These are phyloP conservation scores for Gorsachius magnificus DNA, from an alignment of 2,797 vertebrate genomes.

Conservation along the genomic window DNA sequence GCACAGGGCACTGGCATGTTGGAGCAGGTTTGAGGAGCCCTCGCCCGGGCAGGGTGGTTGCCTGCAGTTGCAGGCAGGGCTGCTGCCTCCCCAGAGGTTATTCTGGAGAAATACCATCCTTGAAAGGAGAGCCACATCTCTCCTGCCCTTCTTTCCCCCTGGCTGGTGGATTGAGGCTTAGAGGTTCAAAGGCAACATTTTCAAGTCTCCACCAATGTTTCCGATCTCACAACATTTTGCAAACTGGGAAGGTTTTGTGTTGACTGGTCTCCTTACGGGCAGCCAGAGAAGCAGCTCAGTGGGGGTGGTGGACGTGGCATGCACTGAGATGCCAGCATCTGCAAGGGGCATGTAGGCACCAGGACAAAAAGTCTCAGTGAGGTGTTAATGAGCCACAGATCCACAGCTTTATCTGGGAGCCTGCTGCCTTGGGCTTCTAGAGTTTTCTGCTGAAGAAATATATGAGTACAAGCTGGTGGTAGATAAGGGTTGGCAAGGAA, in stretches of 20 bases:
- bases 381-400: not conserved
- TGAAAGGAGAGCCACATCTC: not conserved
- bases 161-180: not conserved
- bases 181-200: not conserved
- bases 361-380: not conserved
- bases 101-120: not conserved
- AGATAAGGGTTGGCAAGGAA: not conserved
- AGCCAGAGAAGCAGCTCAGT: not conserved
- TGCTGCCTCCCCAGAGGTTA: conserved; percentile 1
- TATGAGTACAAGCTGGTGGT: not conserved
- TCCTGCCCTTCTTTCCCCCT: not conserved
- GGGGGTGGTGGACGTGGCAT: accelerated
- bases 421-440: not conserved
- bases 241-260: not conserved
- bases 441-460: not conserved
- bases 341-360: not conserved
- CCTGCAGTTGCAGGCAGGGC: conserved; percentile 3
- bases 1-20: not conserved
- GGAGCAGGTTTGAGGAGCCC: not conserved
- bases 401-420: not conserved
- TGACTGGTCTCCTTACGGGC: not conserved
- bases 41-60: conserved; percentile 25
- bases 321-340: not conserved
- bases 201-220: not conserved
- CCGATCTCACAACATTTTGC: accelerated